Evolutionary conservation across 2,888 invertebrate species (phyloP), one percentile per base, ranked within the genome.

Genomic region (Stenchaetothrips biformis): DNA sequence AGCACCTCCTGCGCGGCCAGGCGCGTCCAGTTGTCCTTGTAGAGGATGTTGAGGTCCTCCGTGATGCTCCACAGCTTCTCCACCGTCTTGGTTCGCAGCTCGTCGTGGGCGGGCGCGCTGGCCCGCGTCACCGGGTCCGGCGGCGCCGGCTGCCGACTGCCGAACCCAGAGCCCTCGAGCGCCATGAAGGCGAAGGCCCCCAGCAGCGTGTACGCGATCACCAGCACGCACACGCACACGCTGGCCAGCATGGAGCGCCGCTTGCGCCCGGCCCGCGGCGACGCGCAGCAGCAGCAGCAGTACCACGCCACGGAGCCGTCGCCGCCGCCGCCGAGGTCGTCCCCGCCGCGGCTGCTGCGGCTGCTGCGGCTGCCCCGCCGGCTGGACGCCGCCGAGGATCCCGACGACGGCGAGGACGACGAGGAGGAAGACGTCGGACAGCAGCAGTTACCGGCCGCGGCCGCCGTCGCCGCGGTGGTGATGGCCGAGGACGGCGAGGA

Each of bases 131-230:
- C 79, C 25, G 59, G 59, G 48, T 49, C 25, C 18, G 27, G 74
- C 53, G 53, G 80, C 18, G 48, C 79, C 2, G 59, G n/a, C 13
- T 16, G 59, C 78, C 53, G 74, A 0, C 27, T 47, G 27, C 77
- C 21, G n/a, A 67, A 18, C 74, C 80, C 85, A 81, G 90, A 89
- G 80, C 94, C 94, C 86, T 95, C 95, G 81, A 95, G 88, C 18
- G 94, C 93, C 87, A 94, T 93, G 88, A 98, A 98, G 81, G 96
- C 92, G 85, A 97, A 93, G 47, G 96, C 97, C 18, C 98, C 98
- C 84, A 97, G 90, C 79, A 97, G 91, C 82, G 97, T 96, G 89
- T 98, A 98, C 18, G 93, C 93, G 78, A 98, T 90, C 25, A 98
- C 96, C 80, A 98, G 90, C 83, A 93, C 91, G 87, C 94, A 94